Evolutionary conservation across 2,888 invertebrate genomes (phyloP), one percentile per base, ranked within the genome.

Genomic region (Charanyca ferruginea): DNA sequence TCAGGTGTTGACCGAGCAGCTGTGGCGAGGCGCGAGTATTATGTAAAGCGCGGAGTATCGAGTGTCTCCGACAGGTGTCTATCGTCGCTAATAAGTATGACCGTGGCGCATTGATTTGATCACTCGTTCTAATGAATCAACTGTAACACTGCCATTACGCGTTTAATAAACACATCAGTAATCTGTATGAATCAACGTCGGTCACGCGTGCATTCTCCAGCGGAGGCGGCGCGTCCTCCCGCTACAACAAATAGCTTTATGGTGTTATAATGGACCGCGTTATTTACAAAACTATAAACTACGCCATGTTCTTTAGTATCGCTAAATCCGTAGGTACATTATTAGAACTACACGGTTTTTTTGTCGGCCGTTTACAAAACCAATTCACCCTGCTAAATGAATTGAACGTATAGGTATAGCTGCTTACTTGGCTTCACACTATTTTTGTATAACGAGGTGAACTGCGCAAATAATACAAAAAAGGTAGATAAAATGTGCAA

Each of bases 31-130:
- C 75, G 77, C 79, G 74, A 70, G 83, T 88, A 89, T 92, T 91
- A 92, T 89, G 89, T 91, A 91, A 91, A 90, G 85, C 84, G 86
- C 83, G 73, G 77, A 75, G 87, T 92, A 88, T 93, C 91, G 81
- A 85, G 78, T 93, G 79, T 87, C 91, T 77, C 79, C 83, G 85
- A 88, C 93, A 92, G 92, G 92, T 93, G 91, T 87, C 86, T 87
- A 84, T 81, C 84, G 80, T 63, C 68, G 77, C 80, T 88, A 89
- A 89, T 90, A 87, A 86, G 80, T 89, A 89, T 87, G 85, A 89
- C 81, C 87, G 73, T 84, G 75, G 79, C 68, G 63, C 82, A 83
- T 83, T 83, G 77, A 83, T 83, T 79, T 75, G 72, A 79, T 84
- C 65, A 79, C 59, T 66, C 71, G 76, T 67, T 72, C 53, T 44